These are phyloP conservation scores for Chrysolina americana DNA, from an alignment of 2,888 invertebrate species.

Conservation along the genomic window DNA sequence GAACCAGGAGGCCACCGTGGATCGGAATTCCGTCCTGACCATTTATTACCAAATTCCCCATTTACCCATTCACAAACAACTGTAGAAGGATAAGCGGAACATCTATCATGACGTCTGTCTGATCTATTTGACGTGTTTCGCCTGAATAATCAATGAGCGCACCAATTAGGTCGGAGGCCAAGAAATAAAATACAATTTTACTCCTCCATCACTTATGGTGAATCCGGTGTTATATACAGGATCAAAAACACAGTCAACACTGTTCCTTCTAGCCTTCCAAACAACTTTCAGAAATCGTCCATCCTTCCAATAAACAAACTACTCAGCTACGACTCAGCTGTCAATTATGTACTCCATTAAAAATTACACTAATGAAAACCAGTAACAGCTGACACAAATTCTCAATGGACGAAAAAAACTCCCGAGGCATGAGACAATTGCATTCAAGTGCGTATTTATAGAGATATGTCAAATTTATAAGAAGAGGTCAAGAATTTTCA, in stretches of 20 bases:
- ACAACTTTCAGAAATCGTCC: background rate
- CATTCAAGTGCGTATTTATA: constrained; percentile 58
- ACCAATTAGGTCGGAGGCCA: too few species aligned
- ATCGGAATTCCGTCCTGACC: too few species aligned
- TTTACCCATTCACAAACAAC: too few species aligned
- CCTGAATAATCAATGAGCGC: too few species aligned
- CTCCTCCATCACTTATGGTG: background rate
- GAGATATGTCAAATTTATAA: constrained; percentile 60
- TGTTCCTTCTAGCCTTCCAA: background rate
- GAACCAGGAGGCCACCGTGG: too few species aligned
- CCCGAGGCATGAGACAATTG: constrained; percentile 51
- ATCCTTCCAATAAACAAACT: background rate
- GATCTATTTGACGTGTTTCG: too few species aligned
- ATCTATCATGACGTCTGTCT: too few species aligned
- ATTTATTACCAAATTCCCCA: too few species aligned
- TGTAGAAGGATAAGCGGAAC: too few species aligned
- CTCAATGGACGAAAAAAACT: constrained; percentile 46
- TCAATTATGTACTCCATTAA: constrained; percentile 25
- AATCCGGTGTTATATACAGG: background rate
- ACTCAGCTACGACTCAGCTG: constrained; percentile 4
- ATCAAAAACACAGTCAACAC: background rate
- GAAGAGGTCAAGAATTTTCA: constrained; percentile 60
- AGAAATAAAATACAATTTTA: too few species aligned
- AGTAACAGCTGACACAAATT: constrained; percentile 46
- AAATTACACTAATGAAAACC: constrained; percentile 34